Evolutionary conservation across 2,113 vertebrate genomes (phyloP).

Genomic region (Gyps fulvus): DNA sequence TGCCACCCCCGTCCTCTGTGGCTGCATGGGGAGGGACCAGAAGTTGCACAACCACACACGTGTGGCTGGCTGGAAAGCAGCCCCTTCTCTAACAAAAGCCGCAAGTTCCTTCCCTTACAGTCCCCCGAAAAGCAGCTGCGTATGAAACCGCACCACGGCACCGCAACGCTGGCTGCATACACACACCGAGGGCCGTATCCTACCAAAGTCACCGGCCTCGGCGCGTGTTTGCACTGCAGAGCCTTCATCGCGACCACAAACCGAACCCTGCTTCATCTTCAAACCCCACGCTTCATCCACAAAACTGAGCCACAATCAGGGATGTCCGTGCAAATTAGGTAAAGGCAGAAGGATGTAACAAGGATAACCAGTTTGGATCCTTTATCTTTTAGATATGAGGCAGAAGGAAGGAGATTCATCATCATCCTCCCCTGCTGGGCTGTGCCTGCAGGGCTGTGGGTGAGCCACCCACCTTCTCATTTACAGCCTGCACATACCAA

Average conservation of each 20-base stretch:
- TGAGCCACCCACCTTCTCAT: background rate
- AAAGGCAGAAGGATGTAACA: background rate
- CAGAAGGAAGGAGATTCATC: background rate
- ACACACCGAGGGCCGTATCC: accelerated
- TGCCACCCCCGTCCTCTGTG: accelerated
- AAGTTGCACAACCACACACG: background rate
- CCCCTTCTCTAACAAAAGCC: background rate
- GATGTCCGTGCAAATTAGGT: accelerated
- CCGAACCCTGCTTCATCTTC: background rate
- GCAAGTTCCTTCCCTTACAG: background rate
- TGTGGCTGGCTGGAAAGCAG: background rate
- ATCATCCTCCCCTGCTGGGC: accelerated
- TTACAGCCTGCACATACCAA: background rate
- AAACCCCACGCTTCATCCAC: background rate
- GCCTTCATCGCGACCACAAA: accelerated
- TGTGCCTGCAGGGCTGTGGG: accelerated
- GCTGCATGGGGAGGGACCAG: background rate
- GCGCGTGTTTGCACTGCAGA: accelerated
- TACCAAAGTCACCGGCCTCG: accelerated
- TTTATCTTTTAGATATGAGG: background rate
- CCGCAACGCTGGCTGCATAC: background rate
- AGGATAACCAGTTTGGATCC: background rate
- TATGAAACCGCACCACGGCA: background rate
- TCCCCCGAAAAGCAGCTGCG: background rate
- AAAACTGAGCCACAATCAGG: background rate